Percentiles rank a stretch among this genome's conserved stretches.
Evolutionary conservation across 2,113 vertebrate genomes (phyloP).

Genomic region (Entomyzon cyanotis): DNA sequence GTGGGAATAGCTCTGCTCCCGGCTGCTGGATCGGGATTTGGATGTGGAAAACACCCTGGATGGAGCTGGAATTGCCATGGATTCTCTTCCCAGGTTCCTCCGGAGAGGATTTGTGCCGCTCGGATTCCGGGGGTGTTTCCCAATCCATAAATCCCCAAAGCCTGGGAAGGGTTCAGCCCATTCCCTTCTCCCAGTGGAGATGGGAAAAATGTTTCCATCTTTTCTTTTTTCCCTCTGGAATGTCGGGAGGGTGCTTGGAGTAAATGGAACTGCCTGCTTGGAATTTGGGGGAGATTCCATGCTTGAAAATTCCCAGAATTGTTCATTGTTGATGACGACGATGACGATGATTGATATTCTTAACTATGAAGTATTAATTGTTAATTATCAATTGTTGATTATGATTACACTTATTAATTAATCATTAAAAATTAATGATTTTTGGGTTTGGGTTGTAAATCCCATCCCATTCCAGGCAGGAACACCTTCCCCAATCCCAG

Average conservation of each 20-base stretch:
- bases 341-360: no score
- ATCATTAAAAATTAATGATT: no score
- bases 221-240: neutral
- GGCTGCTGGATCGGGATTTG: fast-evolving
- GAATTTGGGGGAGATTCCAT: neutral
- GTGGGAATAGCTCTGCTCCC: neutral
- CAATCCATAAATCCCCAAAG: neutral
- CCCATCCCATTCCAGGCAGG: no score
- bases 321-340: no score
- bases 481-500: neutral
- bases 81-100: neutral
- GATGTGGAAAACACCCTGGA: neutral
- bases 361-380: no score
- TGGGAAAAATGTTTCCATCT: neutral
- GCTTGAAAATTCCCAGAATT: neutral
- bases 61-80: neutral
- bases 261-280: neutral
- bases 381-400: neutral
- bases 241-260: neutral
- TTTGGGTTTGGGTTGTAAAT: neutral
- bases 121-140: neutral
- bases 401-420: no score
- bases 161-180: neutral
- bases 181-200: neutral
- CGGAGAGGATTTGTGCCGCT: neutral